A percentile compares a stretch with the other conserved stretches of the same genome.
These are phyloP conservation scores for Scalopus aquaticus DNA, from an alignment of 2,113 vertebrate species.

Conservation along the genomic window DNA sequence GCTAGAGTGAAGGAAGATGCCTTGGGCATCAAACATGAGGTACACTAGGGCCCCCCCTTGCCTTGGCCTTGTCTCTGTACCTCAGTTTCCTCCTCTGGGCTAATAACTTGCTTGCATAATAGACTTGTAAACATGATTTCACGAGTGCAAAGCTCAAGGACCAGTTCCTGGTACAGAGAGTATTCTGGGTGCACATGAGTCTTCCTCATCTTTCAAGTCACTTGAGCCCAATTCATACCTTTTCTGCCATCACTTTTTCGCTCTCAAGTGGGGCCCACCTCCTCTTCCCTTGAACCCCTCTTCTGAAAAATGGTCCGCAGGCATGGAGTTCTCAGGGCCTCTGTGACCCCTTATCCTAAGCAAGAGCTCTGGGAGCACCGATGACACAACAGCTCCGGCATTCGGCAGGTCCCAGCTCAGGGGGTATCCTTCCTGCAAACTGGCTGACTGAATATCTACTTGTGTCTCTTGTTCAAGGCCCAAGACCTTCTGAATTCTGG, in stretches of 20 bases:
- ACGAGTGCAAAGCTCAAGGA: fast-evolving
- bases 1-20: no score
- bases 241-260: neutral
- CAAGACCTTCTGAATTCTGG: neutral
- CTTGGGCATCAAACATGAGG: neutral
- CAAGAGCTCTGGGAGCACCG: no score
- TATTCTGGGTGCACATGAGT: fast-evolving
- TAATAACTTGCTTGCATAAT: neutral
- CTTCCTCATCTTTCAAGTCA: neutral
- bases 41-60: neutral
- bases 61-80: neutral
- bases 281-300: neutral
- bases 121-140: neutral
- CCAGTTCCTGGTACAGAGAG: neutral
- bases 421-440: neutral
- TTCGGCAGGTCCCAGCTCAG: neutral
- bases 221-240: neutral
- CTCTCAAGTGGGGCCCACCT: neutral
- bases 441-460: fast-evolving
- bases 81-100: neutral
- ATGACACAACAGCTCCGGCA: neutral
- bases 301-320: neutral
- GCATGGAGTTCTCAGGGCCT: no score
- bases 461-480: neutral
- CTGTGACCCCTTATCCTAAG: no score